Percentiles rank a stretch among this genome's conserved stretches.
These are phyloP conservation scores for Thyatira batis DNA, from an alignment of 2,888 invertebrate genomes.

Conservation along the genomic window DNA sequence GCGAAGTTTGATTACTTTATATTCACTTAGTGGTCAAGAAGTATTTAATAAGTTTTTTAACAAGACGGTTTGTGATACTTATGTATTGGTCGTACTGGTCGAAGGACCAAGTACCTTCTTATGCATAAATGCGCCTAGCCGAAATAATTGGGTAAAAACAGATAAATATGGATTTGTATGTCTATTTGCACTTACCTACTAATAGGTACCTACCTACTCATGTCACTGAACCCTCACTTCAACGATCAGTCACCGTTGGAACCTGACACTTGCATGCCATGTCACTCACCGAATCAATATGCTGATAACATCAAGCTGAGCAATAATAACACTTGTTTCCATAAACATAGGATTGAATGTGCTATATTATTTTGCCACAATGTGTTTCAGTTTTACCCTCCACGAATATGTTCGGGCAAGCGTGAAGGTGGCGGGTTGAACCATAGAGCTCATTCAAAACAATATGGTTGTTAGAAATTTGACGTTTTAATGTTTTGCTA, in stretches of 20 bases:
- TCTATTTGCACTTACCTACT: conserved; percentile 1
- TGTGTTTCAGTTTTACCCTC: conserved; percentile 30
- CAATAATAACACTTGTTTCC: conserved; percentile 15
- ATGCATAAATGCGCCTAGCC: no score
- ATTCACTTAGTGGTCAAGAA: no score
- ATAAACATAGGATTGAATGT: background rate
- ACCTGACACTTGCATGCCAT: conserved; percentile 23
- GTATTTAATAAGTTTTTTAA: no score
- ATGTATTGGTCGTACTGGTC: no score
- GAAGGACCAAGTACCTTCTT: no score
- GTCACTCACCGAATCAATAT: conserved; percentile 41
- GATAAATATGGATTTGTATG: no score
- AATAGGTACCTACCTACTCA: conserved; percentile 7
- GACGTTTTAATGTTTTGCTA: background rate
- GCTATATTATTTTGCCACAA: background rate
- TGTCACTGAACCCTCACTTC: conserved; percentile 34
- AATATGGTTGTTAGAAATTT: background rate
- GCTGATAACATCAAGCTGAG: conserved; percentile 26
- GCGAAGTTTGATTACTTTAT: no score
- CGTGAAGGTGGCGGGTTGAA: conserved; percentile 39
- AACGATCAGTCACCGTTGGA: conserved; percentile 37
- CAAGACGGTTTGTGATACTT: no score
- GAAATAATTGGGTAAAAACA: no score
- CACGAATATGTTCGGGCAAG: conserved; percentile 30
- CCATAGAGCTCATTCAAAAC: conserved; percentile 12